phyloP scores from a whole-genome alignment of 2,113 vertebrate species.

The Eclectus roratus region DNA sequence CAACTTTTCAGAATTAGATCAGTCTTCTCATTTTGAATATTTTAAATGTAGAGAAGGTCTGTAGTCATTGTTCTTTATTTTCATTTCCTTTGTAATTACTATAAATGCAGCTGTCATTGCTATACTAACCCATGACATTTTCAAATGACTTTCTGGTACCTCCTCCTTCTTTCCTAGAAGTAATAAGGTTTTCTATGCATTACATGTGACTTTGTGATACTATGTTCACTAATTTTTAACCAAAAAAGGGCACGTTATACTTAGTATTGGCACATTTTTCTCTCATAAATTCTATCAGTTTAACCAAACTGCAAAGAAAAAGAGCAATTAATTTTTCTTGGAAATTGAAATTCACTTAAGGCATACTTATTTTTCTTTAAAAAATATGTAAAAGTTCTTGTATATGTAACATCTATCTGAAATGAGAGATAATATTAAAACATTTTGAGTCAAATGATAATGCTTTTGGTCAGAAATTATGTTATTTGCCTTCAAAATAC shows the following conservation, averaged over 20 bases:
- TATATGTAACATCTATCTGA: neutral
- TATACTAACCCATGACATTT: constrained; percentile 5
- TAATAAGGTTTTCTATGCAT: neutral
- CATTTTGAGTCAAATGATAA: neutral
- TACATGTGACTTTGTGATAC: neutral
- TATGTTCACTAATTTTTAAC: neutral
- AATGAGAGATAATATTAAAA: neutral
- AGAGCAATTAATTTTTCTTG: neutral
- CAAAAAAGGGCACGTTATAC: neutral
- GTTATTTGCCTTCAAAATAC: neutral
- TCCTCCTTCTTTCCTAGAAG: neutral
- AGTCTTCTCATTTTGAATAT: neutral
- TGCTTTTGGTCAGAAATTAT: neutral
- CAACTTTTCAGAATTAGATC: neutral
- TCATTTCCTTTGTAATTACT: neutral
- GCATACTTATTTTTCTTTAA: neutral
- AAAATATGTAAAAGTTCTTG: neutral
- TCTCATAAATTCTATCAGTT: neutral
- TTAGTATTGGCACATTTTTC: neutral
- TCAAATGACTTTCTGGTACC: constrained; percentile 13
- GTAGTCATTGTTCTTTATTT: neutral
- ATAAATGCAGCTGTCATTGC: neutral
- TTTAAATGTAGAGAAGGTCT: neutral
- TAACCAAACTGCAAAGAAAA: neutral
- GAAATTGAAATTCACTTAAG: neutral